A percentile compares a stretch with the other conserved stretches of the same genome.
phyloP scores from a whole-genome alignment of 2,888 invertebrate species.

The Parapristionchus giblindavisi region DNA sequence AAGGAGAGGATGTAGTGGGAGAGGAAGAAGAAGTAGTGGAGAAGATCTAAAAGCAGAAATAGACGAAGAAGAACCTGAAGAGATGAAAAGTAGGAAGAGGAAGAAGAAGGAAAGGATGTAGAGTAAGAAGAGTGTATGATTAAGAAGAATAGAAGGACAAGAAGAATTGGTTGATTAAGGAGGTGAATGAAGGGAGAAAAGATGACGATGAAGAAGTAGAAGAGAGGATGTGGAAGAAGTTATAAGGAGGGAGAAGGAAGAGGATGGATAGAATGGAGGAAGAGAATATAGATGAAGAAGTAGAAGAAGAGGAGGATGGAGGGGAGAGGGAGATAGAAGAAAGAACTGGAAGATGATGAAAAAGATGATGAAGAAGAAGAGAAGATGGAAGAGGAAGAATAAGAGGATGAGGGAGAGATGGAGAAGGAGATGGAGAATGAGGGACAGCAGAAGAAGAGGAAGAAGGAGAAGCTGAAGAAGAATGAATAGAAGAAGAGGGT shows the following conservation, averaged over 20 bases:
- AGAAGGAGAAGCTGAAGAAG: too few species aligned
- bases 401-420: too few species aligned
- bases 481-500: too few species aligned
- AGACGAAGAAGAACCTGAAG: too few species aligned
- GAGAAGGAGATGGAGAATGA: not conserved
- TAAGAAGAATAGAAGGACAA: not conserved
- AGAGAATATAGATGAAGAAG: not conserved
- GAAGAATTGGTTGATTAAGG: not conserved
- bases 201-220: not conserved
- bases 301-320: not conserved
- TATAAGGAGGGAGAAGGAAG: not conserved
- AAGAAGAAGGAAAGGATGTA: too few species aligned
- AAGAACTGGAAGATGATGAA: not conserved
- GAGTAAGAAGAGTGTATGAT: too few species aligned
- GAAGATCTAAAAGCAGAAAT: too few species aligned
- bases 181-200: not conserved
- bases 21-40: too few species aligned
- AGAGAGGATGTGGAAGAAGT: not conserved
- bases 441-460: not conserved
- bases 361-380: too few species aligned
- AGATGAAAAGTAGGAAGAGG: too few species aligned
- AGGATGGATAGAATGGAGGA: conserved; percentile 6
- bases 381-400: too few species aligned
- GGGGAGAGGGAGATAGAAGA: not conserved
- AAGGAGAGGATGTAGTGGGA: too few species aligned